A percentile compares a stretch with the other conserved stretches of the same genome.
These are phyloP conservation scores for Drosophila ustulata DNA, from an alignment of 2,888 invertebrate species.

Conservation along the genomic window DNA sequence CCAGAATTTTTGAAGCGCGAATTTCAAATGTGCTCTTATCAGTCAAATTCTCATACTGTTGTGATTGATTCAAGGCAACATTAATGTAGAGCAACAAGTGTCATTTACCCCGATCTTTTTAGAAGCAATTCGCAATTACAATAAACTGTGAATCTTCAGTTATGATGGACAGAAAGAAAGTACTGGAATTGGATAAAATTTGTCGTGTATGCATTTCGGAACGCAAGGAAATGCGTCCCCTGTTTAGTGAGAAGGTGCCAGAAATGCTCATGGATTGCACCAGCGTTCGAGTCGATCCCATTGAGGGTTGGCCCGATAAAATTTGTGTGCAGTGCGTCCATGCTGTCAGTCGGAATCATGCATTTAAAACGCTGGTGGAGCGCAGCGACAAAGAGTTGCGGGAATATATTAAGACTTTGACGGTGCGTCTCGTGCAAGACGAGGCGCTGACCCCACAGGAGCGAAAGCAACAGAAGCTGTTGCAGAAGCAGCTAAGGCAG, in stretches of 20 bases:
- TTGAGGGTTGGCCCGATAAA: slow-evolving; percentile 87
- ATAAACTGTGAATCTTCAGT: slow-evolving; percentile 8
- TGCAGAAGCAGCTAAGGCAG: slow-evolving; percentile 60
- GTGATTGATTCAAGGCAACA: slow-evolving; percentile 8
- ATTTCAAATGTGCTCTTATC: slow-evolving; percentile 39
- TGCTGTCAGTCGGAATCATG: slow-evolving; percentile 88
- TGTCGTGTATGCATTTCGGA: slow-evolving; percentile 88
- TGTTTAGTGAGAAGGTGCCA: slow-evolving; percentile 88
- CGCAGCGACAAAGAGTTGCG: slow-evolving; percentile 87
- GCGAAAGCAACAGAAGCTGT: slow-evolving; percentile 57
- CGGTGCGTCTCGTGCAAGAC: slow-evolving; percentile 83
- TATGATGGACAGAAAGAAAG: slow-evolving; percentile 84
- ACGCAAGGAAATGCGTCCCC: slow-evolving; percentile 88
- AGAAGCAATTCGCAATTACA: slow-evolving; percentile 18
- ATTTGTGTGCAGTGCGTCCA: slow-evolving; percentile 88
- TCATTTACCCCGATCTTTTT: not conserved
- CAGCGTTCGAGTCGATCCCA: slow-evolving; percentile 87
- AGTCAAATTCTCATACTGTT: slow-evolving; percentile 39
- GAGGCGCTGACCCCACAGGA: slow-evolving; percentile 65
- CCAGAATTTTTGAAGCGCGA: slow-evolving; percentile 39
- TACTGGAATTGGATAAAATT: slow-evolving; percentile 87
- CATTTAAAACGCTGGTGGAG: slow-evolving; percentile 88
- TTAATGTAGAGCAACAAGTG: slow-evolving; percentile 28
- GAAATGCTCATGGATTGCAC: slow-evolving; percentile 89
- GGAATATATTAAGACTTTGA: slow-evolving; percentile 85